Base-by-base conservation (phyloP, 2,113 vertebrate genomes). In the Phocoena phocoena region DNA sequence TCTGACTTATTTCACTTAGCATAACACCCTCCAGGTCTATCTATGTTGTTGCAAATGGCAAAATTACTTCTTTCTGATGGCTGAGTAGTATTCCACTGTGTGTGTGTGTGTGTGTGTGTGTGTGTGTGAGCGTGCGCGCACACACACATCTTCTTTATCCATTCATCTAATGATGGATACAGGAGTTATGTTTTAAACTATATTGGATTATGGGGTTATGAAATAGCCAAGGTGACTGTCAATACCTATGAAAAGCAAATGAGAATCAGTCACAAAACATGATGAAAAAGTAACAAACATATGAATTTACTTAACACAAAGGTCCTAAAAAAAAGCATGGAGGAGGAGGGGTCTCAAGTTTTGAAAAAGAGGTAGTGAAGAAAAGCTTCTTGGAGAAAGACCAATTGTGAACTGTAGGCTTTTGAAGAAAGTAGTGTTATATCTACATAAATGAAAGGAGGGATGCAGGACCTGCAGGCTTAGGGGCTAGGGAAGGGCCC, bases 71-170 rank as follows among this genome's bases (percentile, higher is more conserved):
- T 80, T 58, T 80, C 26, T 81, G 50, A 58, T 58, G 53, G 36
- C 21, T 0, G 0, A 26, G 21, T 58, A 38, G n/a, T 58, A 81
- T 58, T 81, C 77, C 77, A 77, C 15, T 17, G 53, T 6, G 53
- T 23, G 5, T 76, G 31, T 33, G 7, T 36, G 36, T 76, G 28
- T 31, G 26, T 33, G 7, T 50, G 44, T 62, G 60, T 11, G 60
- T 12, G 10, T 2, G 10, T 2, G 55, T 11, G 17, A 5, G 25
- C 26, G 0, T 0, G 11, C 2, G 0, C 0, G 11, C 28, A 0
- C 5, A 8, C 7, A 62, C 9, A 62, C 23, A 80, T 36, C 77
- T 23, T 58, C 21, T 55, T 79, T 58, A 58, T 38, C 77, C 53
- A 58, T 58, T 38, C 8, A 0, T 81, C n/a, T 81, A 36, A 36